Evolutionary conservation across 2,888 invertebrate species (phyloP).

Genomic region (Harpalus rufipes): DNA sequence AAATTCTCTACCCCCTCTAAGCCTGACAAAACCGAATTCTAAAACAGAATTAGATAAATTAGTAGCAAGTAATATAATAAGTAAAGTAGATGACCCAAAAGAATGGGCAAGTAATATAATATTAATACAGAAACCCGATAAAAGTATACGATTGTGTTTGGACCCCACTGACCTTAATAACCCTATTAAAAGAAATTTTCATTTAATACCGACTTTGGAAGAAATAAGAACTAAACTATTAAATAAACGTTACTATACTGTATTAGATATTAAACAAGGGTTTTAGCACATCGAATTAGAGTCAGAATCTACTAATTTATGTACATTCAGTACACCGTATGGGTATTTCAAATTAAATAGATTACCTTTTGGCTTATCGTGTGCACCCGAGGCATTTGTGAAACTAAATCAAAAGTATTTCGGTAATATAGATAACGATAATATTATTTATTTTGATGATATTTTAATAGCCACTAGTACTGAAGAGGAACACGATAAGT

Average conservation of each 20-base stretch:
- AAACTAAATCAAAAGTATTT: slow-evolving; percentile 56
- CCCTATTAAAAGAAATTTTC: slow-evolving; percentile 31
- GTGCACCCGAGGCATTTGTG: slow-evolving; percentile 30
- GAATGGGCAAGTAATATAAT: slow-evolving; percentile 37
- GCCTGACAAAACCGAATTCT: too few species aligned
- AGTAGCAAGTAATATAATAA: slow-evolving; percentile 32
- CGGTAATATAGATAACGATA: slow-evolving; percentile 34
- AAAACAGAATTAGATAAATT: slow-evolving; percentile 32
- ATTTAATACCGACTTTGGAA: slow-evolving; percentile 53
- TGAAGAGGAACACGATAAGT: slow-evolving; percentile 25
- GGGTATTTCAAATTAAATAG: slow-evolving; percentile 52
- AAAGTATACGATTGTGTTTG: slow-evolving; percentile 33
- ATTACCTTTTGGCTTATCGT: slow-evolving; percentile 52
- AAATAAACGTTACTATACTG: slow-evolving; percentile 18
- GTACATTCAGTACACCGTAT: slow-evolving; percentile 27
- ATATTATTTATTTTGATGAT: slow-evolving; percentile 50
- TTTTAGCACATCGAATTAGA: slow-evolving; percentile 23
- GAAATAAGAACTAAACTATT: slow-evolving; percentile 28
- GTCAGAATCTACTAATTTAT: slow-evolving; percentile 30
- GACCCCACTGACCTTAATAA: slow-evolving; percentile 51
- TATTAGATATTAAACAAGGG: slow-evolving; percentile 50
- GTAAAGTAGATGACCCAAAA: slow-evolving; percentile 44
- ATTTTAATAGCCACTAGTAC: slow-evolving; percentile 19
- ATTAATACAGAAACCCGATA: slow-evolving; percentile 34
- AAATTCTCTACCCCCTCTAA: too few species aligned